Evolutionary conservation across 2,797 vertebrate genomes (phyloP), one percentile per base, ranked within the genome.

Genomic region (Sebastes goodei): DNA sequence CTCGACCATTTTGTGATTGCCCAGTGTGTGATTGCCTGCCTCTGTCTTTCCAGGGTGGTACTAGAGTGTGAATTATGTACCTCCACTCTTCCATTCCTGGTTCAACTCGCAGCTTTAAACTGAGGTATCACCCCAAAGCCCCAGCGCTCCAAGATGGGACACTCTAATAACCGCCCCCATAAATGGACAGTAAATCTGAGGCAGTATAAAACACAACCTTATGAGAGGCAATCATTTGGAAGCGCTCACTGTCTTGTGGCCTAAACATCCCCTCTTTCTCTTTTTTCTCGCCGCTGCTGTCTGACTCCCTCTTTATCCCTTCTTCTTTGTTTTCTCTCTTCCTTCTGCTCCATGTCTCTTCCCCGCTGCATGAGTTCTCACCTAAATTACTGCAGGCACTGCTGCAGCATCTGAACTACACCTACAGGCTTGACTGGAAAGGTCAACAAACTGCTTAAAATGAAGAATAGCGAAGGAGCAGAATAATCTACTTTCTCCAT

Each of bases 361-460:
- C 77, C 63, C 56, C 25, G 20, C 78, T 91, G 89, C 90, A 86
- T 84, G 78, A 88, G 78, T 92, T 92, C 87, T 85, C 84, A 86
- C 91, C 89, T 91, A 94, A 95, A 95, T 93, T 93, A 93, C 92
- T 93, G 93, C 86, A 84, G 82, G 87, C 91, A 89, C 84, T 89
- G 91, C 81, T 90, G 89, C 81, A 93, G 82, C 90, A 88, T 87
- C 86, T 87, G 86, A 94, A 91, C 89, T 94, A 89, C 89, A 95
- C 94, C 94, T 94, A 92, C 90, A 94, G 90, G 94, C 86, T 93
- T 88, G 94, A 94, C 89, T 87, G 91, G 80, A 92, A 93, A 96
- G 95, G 95, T 95, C 95, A 95, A 94, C 92, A 94, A 96, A 89
- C 90, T 95, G 87, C 86, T 95, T 95, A 95, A 95, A 95, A 93